These are phyloP conservation scores for Vannuccia rotundouncinata DNA, from an alignment of 2,888 invertebrate genomes.

Conservation along the genomic window DNA sequence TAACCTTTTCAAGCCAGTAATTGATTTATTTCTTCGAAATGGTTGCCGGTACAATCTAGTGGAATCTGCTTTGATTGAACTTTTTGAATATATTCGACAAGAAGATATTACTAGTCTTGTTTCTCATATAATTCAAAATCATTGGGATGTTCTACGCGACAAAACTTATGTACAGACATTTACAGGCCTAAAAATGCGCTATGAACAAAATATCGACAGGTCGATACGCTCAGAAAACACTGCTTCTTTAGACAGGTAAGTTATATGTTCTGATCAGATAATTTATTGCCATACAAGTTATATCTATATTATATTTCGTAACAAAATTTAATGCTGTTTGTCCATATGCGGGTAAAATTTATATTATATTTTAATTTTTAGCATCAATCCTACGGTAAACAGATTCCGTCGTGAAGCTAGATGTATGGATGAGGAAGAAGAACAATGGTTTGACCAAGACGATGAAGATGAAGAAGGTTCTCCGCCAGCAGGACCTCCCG, in stretches of 20 bases:
- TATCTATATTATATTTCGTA: not conserved
- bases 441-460: slow-evolving; percentile 97
- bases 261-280: not conserved
- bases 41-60: slow-evolving; percentile 95
- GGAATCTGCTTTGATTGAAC: slow-evolving; percentile 94
- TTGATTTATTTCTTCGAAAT: slow-evolving; percentile 90
- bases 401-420: slow-evolving; percentile 84
- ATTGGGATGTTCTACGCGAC: slow-evolving; percentile 83
- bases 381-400: slow-evolving; percentile 41
- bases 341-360: not conserved
- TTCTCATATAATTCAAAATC: slow-evolving; percentile 88
- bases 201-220: slow-evolving; percentile 46
- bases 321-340: not conserved
- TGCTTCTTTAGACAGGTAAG: not conserved
- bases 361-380: not conserved
- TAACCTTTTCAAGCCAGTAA: slow-evolving; percentile 86
- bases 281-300: not conserved
- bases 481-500: not conserved
- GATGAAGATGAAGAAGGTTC: slow-evolving; percentile 60
- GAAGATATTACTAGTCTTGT: slow-evolving; percentile 59
- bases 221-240: not conserved
- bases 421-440: slow-evolving; percentile 90
- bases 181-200: slow-evolving; percentile 69
- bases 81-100: slow-evolving; percentile 95
- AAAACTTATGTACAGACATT: slow-evolving; percentile 97